Percentiles rank a stretch among this genome's conserved stretches.
These are phyloP conservation scores for Lagocephalus sceleratus DNA, from an alignment of 2,797 vertebrate genomes.

Conservation along the genomic window DNA sequence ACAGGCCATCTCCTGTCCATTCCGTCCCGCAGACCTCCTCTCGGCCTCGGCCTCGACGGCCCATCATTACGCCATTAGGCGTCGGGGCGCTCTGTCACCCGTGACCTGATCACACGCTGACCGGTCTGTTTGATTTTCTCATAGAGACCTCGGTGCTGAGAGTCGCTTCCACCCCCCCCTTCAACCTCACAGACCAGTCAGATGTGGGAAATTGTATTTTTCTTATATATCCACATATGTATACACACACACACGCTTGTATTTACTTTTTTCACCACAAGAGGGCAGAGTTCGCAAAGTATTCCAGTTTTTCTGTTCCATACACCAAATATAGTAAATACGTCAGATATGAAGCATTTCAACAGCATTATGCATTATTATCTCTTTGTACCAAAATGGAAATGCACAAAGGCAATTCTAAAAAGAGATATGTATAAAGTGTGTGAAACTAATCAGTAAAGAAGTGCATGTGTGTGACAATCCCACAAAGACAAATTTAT, in stretches of 20 bases:
- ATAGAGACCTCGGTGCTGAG: conserved; percentile 21
- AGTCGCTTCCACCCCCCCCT: conserved; percentile 7
- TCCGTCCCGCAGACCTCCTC: conserved; percentile 34
- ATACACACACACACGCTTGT: too few relatives aligned
- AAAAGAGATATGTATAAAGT: too few relatives aligned
- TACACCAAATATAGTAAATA: too few relatives aligned
- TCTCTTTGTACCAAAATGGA: too few relatives aligned
- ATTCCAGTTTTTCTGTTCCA: conserved; percentile 1
- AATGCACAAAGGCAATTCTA: too few relatives aligned
- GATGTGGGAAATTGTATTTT: conserved; percentile 1
- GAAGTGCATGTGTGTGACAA: too few relatives aligned
- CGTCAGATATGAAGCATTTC: too few relatives aligned
- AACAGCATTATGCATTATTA: too few relatives aligned
- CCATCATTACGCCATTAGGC: conserved; percentile 55
- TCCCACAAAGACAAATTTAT: too few relatives aligned
- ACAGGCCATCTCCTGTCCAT: conserved; percentile 44
- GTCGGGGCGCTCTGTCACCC: conserved; percentile 54
- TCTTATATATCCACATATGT: too few relatives aligned
- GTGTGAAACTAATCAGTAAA: too few relatives aligned
- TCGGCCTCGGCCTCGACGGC: conserved; percentile 27
- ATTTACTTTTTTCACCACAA: conserved; percentile 37
- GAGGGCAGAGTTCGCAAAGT: conserved; percentile 41
- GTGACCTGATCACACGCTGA: conserved; percentile 61
- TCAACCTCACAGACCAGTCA: background rate
- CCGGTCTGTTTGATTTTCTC: conserved; percentile 57